Base-by-base conservation (phyloP, 2,888 invertebrate species). In the Charanyca ferruginea region DNA sequence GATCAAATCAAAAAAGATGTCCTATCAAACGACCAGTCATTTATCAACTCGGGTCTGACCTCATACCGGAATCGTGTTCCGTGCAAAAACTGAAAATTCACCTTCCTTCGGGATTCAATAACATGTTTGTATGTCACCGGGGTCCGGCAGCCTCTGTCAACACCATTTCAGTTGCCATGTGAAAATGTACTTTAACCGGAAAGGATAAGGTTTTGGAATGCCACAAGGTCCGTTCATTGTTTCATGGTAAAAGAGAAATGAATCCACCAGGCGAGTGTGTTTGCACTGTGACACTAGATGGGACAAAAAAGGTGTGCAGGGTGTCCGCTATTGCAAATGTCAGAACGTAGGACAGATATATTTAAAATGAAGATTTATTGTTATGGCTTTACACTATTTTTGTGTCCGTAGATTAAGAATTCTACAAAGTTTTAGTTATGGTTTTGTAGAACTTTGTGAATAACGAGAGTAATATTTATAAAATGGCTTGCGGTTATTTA, bases 61-160 rank as follows among this genome's bases (percentile, higher is more conserved):
- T 53, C n/a, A n/a, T n/a, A 11, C 35, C 9, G 9, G 20, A 64
- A 60, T 62, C 52, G 49, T 38, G 32, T 44, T 47, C 47, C 22
- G n/a, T 16, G 22, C 47, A 63, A 69, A 70, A 65, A 52, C 64
- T 60, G 44, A 58, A 75, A 65, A 61, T 42, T 48, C 42, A 66
- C 65, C 76, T 53, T 66, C 64, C 53, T 59, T 41, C 22, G 25
- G 5, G 13, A 78, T 68, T 61, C 57, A 79, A 76, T 79, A 75
- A 71, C 49, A 63, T 52, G 53, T 58, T 58, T n/a, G 55, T 70
- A 44, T 49, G 60, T 45, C 66, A 55, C 42, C 8, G 22, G 23
- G 45, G 42, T 47, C 42, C 18, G 51, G n/a, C 44, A 63, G 44
- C 45, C 38, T 47, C 7, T 32, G 7, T 32, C 32, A 18, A 52